These are phyloP conservation scores for Musca domestica DNA, from an alignment of 1,140 invertebrate genomes.

Conservation along the genomic window DNA sequence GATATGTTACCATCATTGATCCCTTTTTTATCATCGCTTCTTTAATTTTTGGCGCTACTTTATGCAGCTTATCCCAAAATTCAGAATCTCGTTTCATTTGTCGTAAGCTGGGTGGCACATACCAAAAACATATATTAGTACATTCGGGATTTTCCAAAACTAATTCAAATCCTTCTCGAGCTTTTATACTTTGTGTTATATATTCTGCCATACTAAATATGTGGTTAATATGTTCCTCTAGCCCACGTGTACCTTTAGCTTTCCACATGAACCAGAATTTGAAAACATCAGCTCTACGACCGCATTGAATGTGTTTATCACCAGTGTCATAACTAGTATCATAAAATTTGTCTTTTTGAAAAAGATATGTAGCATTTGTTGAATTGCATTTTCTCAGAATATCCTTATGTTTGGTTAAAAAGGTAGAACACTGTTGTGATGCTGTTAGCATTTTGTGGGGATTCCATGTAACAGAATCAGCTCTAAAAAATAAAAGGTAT, in stretches of 20 bases:
- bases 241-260: constrained; percentile 81
- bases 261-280: constrained; percentile 99
- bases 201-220: constrained; percentile 73
- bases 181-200: constrained; percentile 67
- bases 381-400: constrained; percentile 64
- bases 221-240: constrained; percentile 77
- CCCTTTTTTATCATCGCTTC: constrained; percentile 92
- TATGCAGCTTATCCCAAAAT: constrained; percentile 69
- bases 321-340: constrained; percentile 88
- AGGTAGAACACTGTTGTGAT: constrained; percentile 94
- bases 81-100: constrained; percentile 59
- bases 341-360: constrained; percentile 96
- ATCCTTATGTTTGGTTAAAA: constrained; percentile 72
- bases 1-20: constrained; percentile 93
- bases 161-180: constrained; percentile 70
- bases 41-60: constrained; percentile 88
- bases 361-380: constrained; percentile 83
- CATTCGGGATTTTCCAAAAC: constrained; percentile 81
- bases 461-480: constrained; percentile 99
- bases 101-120: constrained; percentile 76
- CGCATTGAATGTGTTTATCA: constrained; percentile 88
- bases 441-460: constrained; percentile 98
- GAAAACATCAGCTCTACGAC: constrained; percentile 88
- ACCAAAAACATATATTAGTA: constrained; percentile 96
- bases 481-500: constrained; percentile 79